Evolutionary conservation across 2,797 vertebrate genomes (phyloP).

Genomic region (Rhinoraja longicauda): DNA sequence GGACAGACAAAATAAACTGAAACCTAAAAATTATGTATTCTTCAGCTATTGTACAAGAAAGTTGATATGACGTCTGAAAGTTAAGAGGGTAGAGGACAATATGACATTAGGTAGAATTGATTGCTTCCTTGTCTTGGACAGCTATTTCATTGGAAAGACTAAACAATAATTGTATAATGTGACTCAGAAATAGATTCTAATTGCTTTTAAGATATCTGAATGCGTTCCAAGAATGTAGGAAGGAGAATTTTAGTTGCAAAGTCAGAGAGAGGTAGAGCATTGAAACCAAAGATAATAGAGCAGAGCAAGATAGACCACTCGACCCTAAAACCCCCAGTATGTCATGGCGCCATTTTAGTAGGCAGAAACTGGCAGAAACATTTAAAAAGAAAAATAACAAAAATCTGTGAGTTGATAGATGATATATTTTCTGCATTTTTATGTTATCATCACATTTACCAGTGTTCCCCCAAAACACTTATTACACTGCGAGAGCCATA

Average conservation of each 20-base stretch:
- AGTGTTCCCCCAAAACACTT: too few relatives aligned
- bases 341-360: too few relatives aligned
- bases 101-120: not conserved
- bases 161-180: not conserved
- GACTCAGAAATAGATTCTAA: not conserved
- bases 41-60: not conserved
- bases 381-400: too few relatives aligned
- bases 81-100: not conserved
- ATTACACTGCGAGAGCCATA: too few relatives aligned
- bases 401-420: too few relatives aligned
- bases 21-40: not conserved
- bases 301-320: too few relatives aligned
- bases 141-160: not conserved
- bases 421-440: too few relatives aligned
- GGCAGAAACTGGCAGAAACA: too few relatives aligned
- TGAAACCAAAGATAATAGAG: too few relatives aligned
- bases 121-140: not conserved
- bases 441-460: too few relatives aligned
- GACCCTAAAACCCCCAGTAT: too few relatives aligned
- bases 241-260: not conserved
- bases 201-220: not conserved
- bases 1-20: not conserved
- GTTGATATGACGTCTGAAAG: not conserved
- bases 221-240: not conserved
- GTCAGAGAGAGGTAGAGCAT: too few relatives aligned